A percentile compares a stretch with the other conserved stretches of the same genome.
Conservation (phyloP, 2,113 vertebrate species). For the Chitala chitala region DNA sequence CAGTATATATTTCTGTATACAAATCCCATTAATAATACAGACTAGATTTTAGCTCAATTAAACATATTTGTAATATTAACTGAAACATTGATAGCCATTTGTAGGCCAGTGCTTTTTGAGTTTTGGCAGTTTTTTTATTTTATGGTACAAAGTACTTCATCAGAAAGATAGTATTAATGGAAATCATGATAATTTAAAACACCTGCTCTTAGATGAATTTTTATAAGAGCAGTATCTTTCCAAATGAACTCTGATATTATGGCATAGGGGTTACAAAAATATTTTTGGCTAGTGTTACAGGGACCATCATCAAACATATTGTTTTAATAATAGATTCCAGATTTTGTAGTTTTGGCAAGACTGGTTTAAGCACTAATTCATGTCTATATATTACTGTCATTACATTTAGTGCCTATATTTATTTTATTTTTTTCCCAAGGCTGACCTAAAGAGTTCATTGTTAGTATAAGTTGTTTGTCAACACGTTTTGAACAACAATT, state of each 20-base stretch:
- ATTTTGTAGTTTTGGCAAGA: constrained; percentile 7
- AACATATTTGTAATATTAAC: no score
- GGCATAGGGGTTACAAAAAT: background rate
- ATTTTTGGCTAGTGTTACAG: constrained; percentile 1
- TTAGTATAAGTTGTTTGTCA: background rate
- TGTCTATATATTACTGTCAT: background rate
- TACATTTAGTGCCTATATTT: background rate
- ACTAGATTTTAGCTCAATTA: background rate
- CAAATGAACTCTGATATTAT: background rate
- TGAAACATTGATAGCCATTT: no score
- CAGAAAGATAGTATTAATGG: background rate
- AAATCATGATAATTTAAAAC: background rate
- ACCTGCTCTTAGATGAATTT: background rate
- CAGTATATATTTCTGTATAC: background rate
- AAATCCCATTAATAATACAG: background rate
- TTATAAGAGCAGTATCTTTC: background rate
- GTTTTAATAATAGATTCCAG: constrained; percentile 12
- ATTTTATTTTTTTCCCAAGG: no score
- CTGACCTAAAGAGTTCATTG: background rate
- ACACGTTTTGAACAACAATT: background rate
- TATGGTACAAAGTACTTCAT: background rate
- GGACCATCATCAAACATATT: constrained; percentile 9
- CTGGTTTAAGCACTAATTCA: constrained; percentile 3
- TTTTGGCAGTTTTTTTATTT: background rate
- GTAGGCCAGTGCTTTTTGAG: no score